A percentile compares a stretch with the other conserved stretches of the same genome.
Conservation (phyloP, 2,888 invertebrate species). For the Amphimallon solstitiale region DNA sequence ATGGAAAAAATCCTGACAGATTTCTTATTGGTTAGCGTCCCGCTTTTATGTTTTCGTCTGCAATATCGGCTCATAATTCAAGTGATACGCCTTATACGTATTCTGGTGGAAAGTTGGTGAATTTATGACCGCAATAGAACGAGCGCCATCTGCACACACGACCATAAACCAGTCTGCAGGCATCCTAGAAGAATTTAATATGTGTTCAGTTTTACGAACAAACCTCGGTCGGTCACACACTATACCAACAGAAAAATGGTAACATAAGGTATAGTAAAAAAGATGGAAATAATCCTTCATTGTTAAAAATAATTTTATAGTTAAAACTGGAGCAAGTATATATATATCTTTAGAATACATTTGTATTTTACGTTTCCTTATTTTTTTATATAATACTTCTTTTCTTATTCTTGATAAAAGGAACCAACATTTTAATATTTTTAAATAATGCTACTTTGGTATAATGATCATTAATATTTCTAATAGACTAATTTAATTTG, state of each 20-base stretch:
- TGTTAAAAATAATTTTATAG: neutral
- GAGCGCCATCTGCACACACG: constrained; percentile 53
- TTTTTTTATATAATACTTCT: no score
- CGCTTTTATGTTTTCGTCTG: constrained; percentile 22
- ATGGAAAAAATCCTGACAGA: neutral
- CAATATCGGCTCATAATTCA: constrained; percentile 39
- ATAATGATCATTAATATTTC: no score
- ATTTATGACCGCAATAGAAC: constrained; percentile 59
- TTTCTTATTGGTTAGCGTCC: neutral
- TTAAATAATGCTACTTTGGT: no score
- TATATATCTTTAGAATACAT: no score
- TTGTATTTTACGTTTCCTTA: no score
- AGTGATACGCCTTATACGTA: constrained; percentile 44
- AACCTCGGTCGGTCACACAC: neutral
- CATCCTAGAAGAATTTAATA: constrained; percentile 40
- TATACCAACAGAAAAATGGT: neutral
- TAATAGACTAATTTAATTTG: no score
- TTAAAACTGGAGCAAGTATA: neutral
- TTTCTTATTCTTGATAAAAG: no score
- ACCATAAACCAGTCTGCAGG: constrained; percentile 47
- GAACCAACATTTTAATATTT: no score
- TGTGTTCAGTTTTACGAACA: constrained; percentile 2
- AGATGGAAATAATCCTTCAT: neutral
- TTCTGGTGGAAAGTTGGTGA: constrained; percentile 55
- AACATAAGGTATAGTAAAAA: neutral